A percentile compares a stretch with the other conserved stretches of the same genome.
Evolutionary conservation across 2,113 vertebrate genomes (phyloP).

Genomic region (Spermophilus dauricus): DNA sequence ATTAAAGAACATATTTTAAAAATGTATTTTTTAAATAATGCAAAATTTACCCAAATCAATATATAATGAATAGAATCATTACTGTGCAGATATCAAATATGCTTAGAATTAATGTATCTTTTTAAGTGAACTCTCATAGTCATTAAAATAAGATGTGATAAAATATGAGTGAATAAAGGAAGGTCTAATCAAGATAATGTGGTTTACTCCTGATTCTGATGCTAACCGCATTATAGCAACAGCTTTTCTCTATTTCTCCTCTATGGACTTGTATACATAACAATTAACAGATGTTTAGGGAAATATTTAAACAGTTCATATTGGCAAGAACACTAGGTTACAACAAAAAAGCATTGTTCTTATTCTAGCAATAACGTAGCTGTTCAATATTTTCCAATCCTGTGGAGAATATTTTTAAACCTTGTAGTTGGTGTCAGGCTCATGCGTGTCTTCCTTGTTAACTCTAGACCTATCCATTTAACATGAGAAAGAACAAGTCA

Average conservation of each 20-base stretch:
- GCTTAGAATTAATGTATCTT: not conserved
- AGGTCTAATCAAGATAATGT: not conserved
- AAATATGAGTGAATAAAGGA: not conserved
- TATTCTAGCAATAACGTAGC: constrained; percentile 48
- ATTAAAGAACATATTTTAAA: not conserved
- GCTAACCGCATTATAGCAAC: not conserved
- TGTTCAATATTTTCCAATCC: constrained; percentile 37
- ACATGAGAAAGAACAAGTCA: not conserved
- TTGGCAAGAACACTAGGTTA: constrained; percentile 42
- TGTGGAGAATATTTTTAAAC: not conserved
- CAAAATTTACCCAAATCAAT: not conserved
- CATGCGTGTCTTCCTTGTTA: not conserved
- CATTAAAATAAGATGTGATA: not conserved
- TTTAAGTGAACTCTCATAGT: not conserved
- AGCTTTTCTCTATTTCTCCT: not conserved
- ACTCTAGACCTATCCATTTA: not conserved
- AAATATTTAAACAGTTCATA: constrained; percentile 27
- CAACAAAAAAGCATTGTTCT: not conserved
- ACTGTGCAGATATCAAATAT: not conserved
- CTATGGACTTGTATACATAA: constrained; percentile 34
- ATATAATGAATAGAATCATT: not conserved
- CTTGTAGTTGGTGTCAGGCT: not conserved
- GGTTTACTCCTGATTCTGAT: not conserved
- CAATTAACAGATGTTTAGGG: constrained; percentile 69
- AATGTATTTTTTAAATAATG: not conserved